Conservation (phyloP, 2,888 invertebrate species). For the Lasioglossum calceatum region DNA sequence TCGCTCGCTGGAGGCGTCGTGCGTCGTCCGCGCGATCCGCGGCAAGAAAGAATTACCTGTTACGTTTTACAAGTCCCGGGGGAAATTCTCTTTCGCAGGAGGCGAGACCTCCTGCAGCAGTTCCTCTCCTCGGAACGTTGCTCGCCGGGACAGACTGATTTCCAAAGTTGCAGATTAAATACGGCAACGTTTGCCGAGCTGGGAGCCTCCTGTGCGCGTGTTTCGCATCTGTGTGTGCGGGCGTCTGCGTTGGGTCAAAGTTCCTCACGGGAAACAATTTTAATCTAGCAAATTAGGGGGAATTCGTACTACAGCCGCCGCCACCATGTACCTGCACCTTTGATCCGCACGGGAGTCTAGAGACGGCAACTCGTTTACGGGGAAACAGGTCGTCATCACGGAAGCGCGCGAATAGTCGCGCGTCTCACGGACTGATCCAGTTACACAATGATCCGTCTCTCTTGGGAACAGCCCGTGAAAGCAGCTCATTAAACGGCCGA, state of each 20-base stretch:
- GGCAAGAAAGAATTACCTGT: slow-evolving; percentile 62
- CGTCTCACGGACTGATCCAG: slow-evolving; percentile 21
- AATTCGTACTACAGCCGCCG: background rate
- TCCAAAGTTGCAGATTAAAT: slow-evolving; percentile 18
- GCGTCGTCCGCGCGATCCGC: slow-evolving; percentile 12
- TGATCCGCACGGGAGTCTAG: background rate
- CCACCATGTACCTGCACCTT: background rate
- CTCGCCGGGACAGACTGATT: slow-evolving; percentile 30
- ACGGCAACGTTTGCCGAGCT: background rate
- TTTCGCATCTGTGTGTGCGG: background rate
- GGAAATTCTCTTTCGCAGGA: slow-evolving; percentile 49
- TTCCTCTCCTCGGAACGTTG: slow-evolving; percentile 33
- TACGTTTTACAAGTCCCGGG: slow-evolving; percentile 53
- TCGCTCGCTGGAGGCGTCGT: slow-evolving; percentile 10
- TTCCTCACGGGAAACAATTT: slow-evolving; percentile 9
- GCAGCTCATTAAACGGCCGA: slow-evolving; percentile 51
- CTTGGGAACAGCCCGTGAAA: slow-evolving; percentile 40
- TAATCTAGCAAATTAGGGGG: slow-evolving; percentile 17
- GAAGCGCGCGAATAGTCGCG: slow-evolving; percentile 12
- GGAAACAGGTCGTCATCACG: background rate
- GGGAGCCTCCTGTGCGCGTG: background rate
- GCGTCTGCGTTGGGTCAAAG: background rate
- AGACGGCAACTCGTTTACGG: slow-evolving; percentile 12
- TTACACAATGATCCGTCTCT: slow-evolving; percentile 22
- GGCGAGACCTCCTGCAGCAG: slow-evolving; percentile 3